phyloP scores from a whole-genome alignment of 2,888 invertebrate species.

The Allophyes oxyacanthae region DNA sequence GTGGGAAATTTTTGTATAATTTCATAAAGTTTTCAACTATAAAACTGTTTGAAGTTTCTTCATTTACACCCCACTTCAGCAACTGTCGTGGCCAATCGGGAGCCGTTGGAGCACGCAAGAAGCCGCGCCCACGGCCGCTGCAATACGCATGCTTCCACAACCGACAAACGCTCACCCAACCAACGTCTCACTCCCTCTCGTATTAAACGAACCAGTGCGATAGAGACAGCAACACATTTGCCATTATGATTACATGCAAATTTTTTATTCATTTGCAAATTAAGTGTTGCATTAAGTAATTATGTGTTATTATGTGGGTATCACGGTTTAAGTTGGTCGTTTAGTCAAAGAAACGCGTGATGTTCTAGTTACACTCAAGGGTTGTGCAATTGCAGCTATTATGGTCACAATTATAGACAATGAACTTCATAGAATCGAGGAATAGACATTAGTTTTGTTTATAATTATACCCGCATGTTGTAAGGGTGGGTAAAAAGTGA shows the following conservation, averaged over 20 bases:
- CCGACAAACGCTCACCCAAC: constrained; percentile 67
- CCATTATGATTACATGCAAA: constrained; percentile 83
- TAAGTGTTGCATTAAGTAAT: constrained; percentile 84
- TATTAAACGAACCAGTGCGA: constrained; percentile 54
- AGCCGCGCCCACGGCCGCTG: constrained; percentile 83
- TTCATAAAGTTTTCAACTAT: constrained; percentile 81
- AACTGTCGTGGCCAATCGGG: constrained; percentile 76
- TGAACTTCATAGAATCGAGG: constrained; percentile 29
- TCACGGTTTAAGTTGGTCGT: constrained; percentile 65
- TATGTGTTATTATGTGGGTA: constrained; percentile 80
- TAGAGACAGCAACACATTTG: constrained; percentile 70
- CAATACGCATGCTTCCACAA: constrained; percentile 84
- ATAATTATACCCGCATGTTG: constrained; percentile 22
- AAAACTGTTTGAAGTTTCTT: constrained; percentile 79
- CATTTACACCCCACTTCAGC: constrained; percentile 78
- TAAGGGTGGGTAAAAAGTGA: constrained; percentile 19
- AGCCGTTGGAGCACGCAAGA: constrained; percentile 70
- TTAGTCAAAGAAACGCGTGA: constrained; percentile 66
- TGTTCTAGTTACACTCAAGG: constrained; percentile 58
- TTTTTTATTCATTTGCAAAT: constrained; percentile 87
- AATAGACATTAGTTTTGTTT: constrained; percentile 36
- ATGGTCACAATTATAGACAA: constrained; percentile 46
- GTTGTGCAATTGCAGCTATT: constrained; percentile 52
- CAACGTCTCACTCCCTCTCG: constrained; percentile 72
- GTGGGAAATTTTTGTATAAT: constrained; percentile 64